phyloP scores from a whole-genome alignment of 2,797 vertebrate genomes.

The Rhinophrynus dorsalis region DNA sequence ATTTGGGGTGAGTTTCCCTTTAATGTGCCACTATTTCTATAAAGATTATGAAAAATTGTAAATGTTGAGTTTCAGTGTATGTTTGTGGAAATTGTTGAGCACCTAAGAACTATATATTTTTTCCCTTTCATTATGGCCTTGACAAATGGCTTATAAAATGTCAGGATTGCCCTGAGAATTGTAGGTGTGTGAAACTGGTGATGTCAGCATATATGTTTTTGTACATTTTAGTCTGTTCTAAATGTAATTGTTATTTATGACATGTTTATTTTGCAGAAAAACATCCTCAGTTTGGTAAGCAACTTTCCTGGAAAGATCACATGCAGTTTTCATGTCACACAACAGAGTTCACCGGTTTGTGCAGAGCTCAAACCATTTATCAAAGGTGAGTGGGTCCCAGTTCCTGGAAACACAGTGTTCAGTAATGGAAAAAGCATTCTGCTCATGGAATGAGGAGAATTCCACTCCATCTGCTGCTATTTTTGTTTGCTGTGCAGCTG shows the following conservation, averaged over 20 bases:
- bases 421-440: constrained; percentile 12
- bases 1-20: too few species aligned
- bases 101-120: too few species aligned
- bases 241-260: background rate
- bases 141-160: too few species aligned
- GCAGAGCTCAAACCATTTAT: constrained; percentile 74
- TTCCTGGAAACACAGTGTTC: constrained; percentile 5
- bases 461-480: background rate
- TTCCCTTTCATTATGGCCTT: too few species aligned
- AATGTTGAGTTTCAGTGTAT: too few species aligned
- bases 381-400: constrained; percentile 66
- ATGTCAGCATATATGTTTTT: background rate
- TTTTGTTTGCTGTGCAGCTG: background rate
- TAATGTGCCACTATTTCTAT: too few species aligned
- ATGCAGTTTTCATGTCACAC: constrained; percentile 86
- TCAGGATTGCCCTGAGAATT: too few species aligned
- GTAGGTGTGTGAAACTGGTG: too few species aligned
- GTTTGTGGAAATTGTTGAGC: too few species aligned
- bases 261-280: constrained; percentile 75
- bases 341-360: constrained; percentile 74
- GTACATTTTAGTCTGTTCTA: background rate
- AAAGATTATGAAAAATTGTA: too few species aligned
- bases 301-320: constrained; percentile 83
- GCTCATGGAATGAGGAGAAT: constrained; percentile 17
- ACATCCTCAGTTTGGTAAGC: constrained; percentile 77